Conservation (phyloP, 2,113 vertebrate genomes). For the Rhinichthys klamathensis region DNA sequence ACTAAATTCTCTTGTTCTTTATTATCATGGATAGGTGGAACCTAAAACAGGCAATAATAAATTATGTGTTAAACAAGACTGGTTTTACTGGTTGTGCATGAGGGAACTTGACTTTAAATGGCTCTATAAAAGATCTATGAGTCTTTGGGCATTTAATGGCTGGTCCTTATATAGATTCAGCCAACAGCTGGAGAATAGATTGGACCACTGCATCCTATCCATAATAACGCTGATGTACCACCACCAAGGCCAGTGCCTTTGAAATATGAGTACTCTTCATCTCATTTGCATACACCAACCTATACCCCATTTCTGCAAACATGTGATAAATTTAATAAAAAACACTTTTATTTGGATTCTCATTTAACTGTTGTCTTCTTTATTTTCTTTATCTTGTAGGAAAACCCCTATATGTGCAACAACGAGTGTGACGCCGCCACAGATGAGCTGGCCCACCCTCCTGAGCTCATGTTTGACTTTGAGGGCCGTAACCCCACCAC, state of each 20-base stretch:
- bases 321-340: constrained; percentile 36
- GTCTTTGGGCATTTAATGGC: constrained; percentile 68
- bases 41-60: constrained; percentile 23
- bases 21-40: constrained; percentile 9
- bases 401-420: constrained; percentile 99
- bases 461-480: constrained; percentile 94
- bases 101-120: constrained; percentile 8
- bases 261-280: background rate
- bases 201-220: constrained; percentile 67
- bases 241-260: constrained; percentile 55
- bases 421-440: constrained; percentile 96
- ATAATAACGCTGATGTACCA: constrained; percentile 54
- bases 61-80: constrained; percentile 25
- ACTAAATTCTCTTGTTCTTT: constrained; percentile 8
- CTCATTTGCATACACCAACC: constrained; percentile 1
- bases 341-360: background rate
- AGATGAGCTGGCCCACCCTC: constrained; percentile 93
- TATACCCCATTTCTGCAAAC: constrained; percentile 15
- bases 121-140: constrained; percentile 70
- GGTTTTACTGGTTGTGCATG: constrained; percentile 30
- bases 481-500: constrained; percentile 97
- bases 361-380: constrained; percentile 43
- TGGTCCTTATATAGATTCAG: constrained; percentile 68
- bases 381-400: constrained; percentile 76
- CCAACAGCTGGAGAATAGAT: constrained; percentile 61